Percentiles rank a stretch among this genome's conserved stretches.
phyloP scores from a whole-genome alignment of 2,888 invertebrate species.

The Sarcophaga carnaria region DNA sequence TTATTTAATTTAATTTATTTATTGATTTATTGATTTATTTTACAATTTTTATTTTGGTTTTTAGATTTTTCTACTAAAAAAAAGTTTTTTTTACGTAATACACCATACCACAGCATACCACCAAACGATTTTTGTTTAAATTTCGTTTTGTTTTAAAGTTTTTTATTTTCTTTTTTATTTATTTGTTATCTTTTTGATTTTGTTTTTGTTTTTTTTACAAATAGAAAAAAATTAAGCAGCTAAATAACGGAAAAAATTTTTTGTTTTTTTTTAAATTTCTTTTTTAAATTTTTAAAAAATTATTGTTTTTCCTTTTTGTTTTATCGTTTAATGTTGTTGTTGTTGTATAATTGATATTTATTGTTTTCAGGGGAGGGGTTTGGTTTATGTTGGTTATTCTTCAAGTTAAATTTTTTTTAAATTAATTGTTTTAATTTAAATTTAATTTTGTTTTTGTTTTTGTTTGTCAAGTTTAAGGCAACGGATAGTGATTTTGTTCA shows the following conservation, averaged over 20 bases:
- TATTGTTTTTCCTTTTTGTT: slow-evolving; percentile 48
- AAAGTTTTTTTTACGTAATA: slow-evolving; percentile 50
- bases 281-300: slow-evolving; percentile 28
- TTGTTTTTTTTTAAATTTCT: slow-evolving; percentile 30
- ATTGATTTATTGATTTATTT: slow-evolving; percentile 43
- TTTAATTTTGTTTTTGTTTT: slow-evolving; percentile 41
- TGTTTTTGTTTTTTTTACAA: slow-evolving; percentile 36
- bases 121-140: slow-evolving; percentile 37
- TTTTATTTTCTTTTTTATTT: background rate
- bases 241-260: slow-evolving; percentile 35
- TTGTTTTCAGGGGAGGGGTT: slow-evolving; percentile 56
- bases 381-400: slow-evolving; percentile 45
- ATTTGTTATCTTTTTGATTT: slow-evolving; percentile 23
- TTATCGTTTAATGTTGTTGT: background rate
- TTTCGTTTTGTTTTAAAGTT: slow-evolving; percentile 11
- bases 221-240: slow-evolving; percentile 52
- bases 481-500: slow-evolving; percentile 81
- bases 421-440: background rate
- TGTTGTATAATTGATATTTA: slow-evolving; percentile 45
- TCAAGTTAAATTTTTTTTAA: background rate
- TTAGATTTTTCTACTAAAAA: slow-evolving; percentile 35
- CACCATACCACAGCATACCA: slow-evolving; percentile 67
- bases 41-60: slow-evolving; percentile 39
- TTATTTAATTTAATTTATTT: slow-evolving; percentile 26
- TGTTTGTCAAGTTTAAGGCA: slow-evolving; percentile 77